A percentile compares a stretch with the other conserved stretches of the same genome.
Evolutionary conservation across 2,797 vertebrate genomes (phyloP).

Genomic region (Danio tinwini): DNA sequence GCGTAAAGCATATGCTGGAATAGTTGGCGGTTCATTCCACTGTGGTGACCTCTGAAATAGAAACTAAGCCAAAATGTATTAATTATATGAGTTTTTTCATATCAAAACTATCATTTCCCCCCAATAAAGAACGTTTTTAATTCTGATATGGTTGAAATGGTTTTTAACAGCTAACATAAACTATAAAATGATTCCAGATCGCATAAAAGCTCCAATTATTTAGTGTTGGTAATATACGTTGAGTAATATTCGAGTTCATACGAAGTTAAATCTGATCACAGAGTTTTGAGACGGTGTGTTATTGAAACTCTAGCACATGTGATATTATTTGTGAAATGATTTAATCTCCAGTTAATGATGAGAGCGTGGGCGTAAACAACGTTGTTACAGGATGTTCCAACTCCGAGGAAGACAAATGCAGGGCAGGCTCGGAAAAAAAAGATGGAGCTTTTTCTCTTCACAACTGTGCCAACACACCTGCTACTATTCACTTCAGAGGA

Average conservation of each 20-base stretch:
- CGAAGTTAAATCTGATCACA: background rate
- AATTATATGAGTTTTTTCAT: too few relatives aligned
- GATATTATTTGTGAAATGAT: background rate
- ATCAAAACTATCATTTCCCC: too few relatives aligned
- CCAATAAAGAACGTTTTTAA: too few relatives aligned
- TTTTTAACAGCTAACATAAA: too few relatives aligned
- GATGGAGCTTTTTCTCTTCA: conserved; percentile 74
- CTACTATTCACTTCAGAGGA: conserved; percentile 87
- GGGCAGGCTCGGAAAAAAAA: conserved; percentile 12
- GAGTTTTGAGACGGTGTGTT: background rate
- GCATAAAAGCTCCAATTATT: too few relatives aligned
- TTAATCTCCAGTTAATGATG: background rate
- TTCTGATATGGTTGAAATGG: too few relatives aligned
- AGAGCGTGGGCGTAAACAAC: background rate
- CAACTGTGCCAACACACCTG: conserved; percentile 82
- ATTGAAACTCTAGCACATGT: background rate
- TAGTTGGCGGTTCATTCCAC: too few relatives aligned
- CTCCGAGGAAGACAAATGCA: conserved; percentile 32
- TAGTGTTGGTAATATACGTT: too few relatives aligned
- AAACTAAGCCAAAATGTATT: too few relatives aligned
- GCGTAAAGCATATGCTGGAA: too few relatives aligned
- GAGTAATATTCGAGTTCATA: background rate
- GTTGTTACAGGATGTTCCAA: conserved; percentile 33
- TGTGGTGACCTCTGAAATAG: too few relatives aligned
- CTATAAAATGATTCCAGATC: too few relatives aligned